Evolutionary conservation across 2,113 vertebrate species (phyloP).

Genomic region (Tricholaema leucomelas): DNA sequence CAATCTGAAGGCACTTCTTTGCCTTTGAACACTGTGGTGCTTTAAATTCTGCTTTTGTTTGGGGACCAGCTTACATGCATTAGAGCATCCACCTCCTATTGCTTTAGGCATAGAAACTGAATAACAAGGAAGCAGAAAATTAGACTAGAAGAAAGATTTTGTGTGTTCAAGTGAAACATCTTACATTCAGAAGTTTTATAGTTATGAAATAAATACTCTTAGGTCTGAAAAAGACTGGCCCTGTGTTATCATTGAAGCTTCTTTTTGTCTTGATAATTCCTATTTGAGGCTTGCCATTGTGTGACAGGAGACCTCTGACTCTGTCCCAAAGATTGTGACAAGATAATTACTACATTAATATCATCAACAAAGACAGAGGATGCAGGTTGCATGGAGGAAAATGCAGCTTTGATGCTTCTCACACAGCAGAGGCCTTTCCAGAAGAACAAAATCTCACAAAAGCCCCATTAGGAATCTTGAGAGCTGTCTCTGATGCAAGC

Average conservation of each 20-base stretch:
- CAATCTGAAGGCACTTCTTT: neutral
- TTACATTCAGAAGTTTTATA: neutral
- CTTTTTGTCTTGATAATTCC: neutral
- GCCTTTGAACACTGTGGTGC: neutral
- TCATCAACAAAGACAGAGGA: neutral
- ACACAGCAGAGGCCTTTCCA: neutral
- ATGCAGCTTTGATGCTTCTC: neutral
- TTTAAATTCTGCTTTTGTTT: neutral
- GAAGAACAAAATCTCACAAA: neutral
- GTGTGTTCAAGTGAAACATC: neutral
- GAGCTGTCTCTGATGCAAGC: neutral
- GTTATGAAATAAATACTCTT: neutral
- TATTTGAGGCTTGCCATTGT: neutral
- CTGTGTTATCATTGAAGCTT: neutral
- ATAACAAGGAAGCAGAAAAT: neutral
- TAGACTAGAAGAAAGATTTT: neutral
- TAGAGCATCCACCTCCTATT: neutral
- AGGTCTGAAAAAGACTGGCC: neutral
- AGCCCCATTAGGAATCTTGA: neutral
- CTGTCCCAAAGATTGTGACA: neutral
- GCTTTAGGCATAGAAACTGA: neutral
- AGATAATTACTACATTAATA: neutral
- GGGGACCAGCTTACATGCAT: neutral
- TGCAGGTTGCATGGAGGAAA: neutral
- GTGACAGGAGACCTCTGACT: neutral